These are phyloP conservation scores for Pteropus alecto DNA, from an alignment of 2,113 vertebrate species.

Conservation along the genomic window DNA sequence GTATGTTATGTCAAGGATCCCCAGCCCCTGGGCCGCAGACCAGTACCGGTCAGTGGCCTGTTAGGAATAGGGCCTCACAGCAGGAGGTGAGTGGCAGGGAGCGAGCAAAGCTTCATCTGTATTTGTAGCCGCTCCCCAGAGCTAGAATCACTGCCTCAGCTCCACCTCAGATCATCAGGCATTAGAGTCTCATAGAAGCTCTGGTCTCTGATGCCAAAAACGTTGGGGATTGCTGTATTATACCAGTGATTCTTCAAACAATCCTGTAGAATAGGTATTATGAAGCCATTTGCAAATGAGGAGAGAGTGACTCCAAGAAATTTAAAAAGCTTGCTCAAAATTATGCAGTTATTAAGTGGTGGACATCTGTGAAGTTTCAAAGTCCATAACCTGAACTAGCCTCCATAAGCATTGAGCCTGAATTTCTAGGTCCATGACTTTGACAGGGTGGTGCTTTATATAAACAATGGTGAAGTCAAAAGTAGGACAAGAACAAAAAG, in stretches of 20 bases:
- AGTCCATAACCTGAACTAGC: background rate
- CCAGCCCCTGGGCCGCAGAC: too few species aligned
- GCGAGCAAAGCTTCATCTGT: too few species aligned
- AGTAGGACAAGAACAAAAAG: slow-evolving; percentile 48
- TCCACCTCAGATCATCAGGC: too few species aligned
- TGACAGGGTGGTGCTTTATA: slow-evolving; percentile 8
- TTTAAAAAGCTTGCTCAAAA: background rate
- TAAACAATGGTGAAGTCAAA: slow-evolving; percentile 44
- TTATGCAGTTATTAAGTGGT: background rate
- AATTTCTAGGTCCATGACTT: background rate
- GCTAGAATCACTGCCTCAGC: too few species aligned
- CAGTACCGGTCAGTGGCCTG: too few species aligned
- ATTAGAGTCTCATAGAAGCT: too few species aligned
- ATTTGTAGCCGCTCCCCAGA: too few species aligned
- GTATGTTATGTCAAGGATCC: background rate
- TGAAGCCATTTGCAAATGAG: slow-evolving; percentile 11
- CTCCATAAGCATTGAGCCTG: background rate
- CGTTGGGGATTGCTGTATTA: too few species aligned
- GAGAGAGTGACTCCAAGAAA: background rate
- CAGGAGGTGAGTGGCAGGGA: too few species aligned
- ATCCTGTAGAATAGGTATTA: background rate
- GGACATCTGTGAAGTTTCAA: background rate
- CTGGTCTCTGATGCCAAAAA: too few species aligned
- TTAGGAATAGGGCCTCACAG: too few species aligned
- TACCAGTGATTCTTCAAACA: background rate